Evolutionary conservation across 2,888 invertebrate species (phyloP), one percentile per base, ranked within the genome.

Genomic region (Tribolium freemani): DNA sequence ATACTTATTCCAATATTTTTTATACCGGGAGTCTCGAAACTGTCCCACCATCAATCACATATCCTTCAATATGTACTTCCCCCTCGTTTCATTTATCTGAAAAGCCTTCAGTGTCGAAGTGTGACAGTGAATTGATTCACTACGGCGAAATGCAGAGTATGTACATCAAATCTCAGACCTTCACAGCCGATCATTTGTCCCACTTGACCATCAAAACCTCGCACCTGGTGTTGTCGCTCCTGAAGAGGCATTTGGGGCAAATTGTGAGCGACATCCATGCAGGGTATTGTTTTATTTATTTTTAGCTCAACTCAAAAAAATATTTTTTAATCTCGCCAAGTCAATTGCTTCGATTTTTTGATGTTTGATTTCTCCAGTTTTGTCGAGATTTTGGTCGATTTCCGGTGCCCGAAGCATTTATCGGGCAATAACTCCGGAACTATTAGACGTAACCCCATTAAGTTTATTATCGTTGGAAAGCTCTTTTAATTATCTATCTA

Each of bases 1-100:
- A 9, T 9, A 5, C 3, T 48, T n/a, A 30, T 11, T 20, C n/a
- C 46, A 21, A 16, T 4, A 2, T 50, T 6, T 61, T 61, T 10
- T 10, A 21, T 5, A n/a, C 13, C n/a, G 38, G n/a, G n/a, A 38
- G 38, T 5, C 9, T 46, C 8, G 11, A 38, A 31, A n/a, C 4
- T n/a, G n/a, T 46, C n/a, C n/a, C 9, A 8, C 6, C 63, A 26
- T 50, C 63, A n/a, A 10, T 38, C n/a, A 64, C 64, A 5, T 20
- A 50, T 30, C 63, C 63, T 3, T 63, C 63, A 8, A 3, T 45
- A 11, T 64, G 64, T 16, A 38, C 30, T 2, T 31, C 64, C 10
- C 64, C 64, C 2, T 64, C 64, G 10, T 64, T 64, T 38, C 63
- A 16, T n/a, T 9, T 51, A 1, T 63, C 63, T 5, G 38, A 21